Evolutionary conservation across 2,113 vertebrate species (phyloP).

Genomic region (Lophochroa leadbeateri): DNA sequence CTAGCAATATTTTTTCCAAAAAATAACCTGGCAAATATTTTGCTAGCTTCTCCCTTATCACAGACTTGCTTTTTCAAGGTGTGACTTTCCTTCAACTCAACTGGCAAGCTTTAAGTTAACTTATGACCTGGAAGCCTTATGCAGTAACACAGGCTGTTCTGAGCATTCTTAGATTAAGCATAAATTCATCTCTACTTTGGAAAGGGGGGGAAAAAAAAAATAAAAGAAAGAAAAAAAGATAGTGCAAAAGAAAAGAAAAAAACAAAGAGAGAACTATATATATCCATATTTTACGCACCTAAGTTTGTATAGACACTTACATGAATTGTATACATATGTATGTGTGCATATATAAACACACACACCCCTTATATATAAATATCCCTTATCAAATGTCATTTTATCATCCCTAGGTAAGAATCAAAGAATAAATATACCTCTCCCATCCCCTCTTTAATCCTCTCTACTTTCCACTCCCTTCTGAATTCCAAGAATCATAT

Average conservation of each 20-base stretch:
- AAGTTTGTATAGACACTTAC: neutral
- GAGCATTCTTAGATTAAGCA: neutral
- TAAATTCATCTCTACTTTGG: neutral
- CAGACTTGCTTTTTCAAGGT: neutral
- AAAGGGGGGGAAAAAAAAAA: neutral
- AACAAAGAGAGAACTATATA: neutral
- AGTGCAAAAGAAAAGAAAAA: neutral
- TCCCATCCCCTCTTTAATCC: neutral
- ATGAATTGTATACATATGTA: neutral
- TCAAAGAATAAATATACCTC: neutral
- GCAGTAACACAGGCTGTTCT: neutral
- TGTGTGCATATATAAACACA: neutral
- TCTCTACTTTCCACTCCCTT: neutral
- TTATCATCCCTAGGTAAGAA: neutral
- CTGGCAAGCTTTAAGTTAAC: neutral
- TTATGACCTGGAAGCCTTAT: conserved; percentile 30
- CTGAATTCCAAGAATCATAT: neutral
- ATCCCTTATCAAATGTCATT: neutral
- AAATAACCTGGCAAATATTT: conserved; percentile 17
- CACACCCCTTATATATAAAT: neutral
- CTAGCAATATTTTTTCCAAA: neutral
- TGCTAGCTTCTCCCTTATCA: neutral
- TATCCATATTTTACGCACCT: neutral
- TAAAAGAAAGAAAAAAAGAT: neutral
- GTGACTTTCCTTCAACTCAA: neutral